Evolutionary conservation across 2,113 vertebrate species (phyloP).

Genomic region (Monopterus albus): DNA sequence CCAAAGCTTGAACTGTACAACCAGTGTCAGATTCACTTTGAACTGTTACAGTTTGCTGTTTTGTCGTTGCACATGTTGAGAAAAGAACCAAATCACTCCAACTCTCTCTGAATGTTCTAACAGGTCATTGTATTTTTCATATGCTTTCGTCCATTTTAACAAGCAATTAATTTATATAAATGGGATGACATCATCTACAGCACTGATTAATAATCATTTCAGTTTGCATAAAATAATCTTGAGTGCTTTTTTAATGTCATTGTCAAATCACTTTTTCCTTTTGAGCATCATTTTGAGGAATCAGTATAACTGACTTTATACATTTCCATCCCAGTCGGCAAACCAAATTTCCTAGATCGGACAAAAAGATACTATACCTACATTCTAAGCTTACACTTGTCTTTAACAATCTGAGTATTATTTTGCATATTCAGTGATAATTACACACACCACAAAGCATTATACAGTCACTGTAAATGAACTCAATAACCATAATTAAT

Average conservation of each 20-base stretch:
- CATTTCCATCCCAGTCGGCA: not conserved
- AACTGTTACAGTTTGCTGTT: not conserved
- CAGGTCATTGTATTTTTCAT: conserved; percentile 44
- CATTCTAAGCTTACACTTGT: too few relatives aligned
- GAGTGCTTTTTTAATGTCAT: conserved; percentile 2
- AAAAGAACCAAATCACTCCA: too few relatives aligned
- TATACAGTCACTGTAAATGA: not conserved
- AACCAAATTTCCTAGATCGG: not conserved
- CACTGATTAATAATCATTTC: conserved; percentile 41
- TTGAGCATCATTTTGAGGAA: conserved; percentile 14
- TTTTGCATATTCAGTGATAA: not conserved
- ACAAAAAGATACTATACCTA: not conserved
- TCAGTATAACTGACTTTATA: conserved; percentile 16
- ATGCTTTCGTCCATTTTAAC: conserved; percentile 32
- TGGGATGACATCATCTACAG: conserved; percentile 1
- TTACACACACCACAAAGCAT: not conserved
- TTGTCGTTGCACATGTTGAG: not conserved
- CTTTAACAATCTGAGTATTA: not conserved
- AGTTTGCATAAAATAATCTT: conserved; percentile 23
- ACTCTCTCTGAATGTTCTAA: too few relatives aligned
- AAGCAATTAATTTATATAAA: conserved; percentile 56
- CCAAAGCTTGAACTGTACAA: not conserved
- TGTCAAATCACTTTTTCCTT: conserved; percentile 21
- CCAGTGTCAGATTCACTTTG: not conserved
- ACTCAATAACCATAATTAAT: not conserved